Base-by-base conservation (phyloP, 1,140 invertebrate genomes). In the Pseudomyrmex cubaensis region DNA sequence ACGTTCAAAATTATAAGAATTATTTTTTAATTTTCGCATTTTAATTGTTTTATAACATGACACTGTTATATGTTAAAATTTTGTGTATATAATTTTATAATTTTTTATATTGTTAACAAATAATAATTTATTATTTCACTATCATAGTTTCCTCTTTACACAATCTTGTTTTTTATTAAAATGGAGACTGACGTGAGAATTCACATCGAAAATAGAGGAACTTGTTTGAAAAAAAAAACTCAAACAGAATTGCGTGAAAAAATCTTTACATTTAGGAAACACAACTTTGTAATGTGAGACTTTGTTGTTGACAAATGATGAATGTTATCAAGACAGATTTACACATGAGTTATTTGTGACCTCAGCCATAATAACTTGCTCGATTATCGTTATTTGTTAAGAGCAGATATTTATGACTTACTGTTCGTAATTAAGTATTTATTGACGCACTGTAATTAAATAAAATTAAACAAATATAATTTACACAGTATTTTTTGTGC, bases 351-450 rank as follows among this genome's bases (percentile, higher is more conserved):
- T 61, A 22, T 76, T 59, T 13, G 48, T 73, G 75, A 87, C 80
- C 56, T 83, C 35, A 76, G 88, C 88, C 88, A 89, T 89, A 89
- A 87, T 67, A 56, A 82, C 63, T 75, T 76, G 85, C 59, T 82
- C 82, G 76, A 84, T 69, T 86, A 82, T 84, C 57, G 17, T 59
- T 83, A 83, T 87, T 88, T 85, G 75, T 75, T 85, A 78, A 78
- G 82, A 70, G 56, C 48, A 17, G n/a, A 54, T 54, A 88, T 80
- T 84, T 84, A 88, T 78, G 13, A 78, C 70, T 67, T 82, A 54
- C 35, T 72, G n/a, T 74, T 70, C 1, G 50, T 82, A 86, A 86
- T 86, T 83, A 87, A 89, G 74, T 89, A 89, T 88, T 89, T 89
- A 89, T 89, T 88, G 72, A 82, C 22, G 35, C 35, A 17, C 7